A percentile compares a stretch with the other conserved stretches of the same genome.
These are phyloP conservation scores for Magallana nippona DNA, from an alignment of 2,888 invertebrate species.

Conservation along the genomic window DNA sequence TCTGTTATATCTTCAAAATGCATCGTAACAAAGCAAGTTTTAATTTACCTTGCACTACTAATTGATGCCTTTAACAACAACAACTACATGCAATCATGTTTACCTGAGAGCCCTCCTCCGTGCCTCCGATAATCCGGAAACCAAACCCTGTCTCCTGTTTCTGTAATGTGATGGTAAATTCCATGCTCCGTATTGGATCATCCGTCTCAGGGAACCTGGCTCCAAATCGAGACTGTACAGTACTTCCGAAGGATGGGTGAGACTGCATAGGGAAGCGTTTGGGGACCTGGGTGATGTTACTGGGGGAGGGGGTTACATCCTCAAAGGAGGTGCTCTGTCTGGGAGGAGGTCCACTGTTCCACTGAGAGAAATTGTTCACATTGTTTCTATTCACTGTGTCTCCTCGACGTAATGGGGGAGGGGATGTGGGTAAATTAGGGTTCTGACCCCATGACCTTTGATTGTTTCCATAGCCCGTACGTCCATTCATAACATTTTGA, in stretches of 20 bases:
- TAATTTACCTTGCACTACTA: no score
- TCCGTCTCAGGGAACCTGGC: conserved; percentile 62
- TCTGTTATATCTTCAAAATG: no score
- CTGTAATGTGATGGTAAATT: conserved; percentile 89
- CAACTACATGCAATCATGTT: conserved; percentile 20
- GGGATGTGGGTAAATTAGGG: conserved; percentile 49
- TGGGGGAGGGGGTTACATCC: conserved; percentile 82
- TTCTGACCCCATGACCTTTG: conserved; percentile 57
- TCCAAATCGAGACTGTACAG: conserved; percentile 57
- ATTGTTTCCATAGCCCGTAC: conserved; percentile 53
- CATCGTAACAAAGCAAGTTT: no score
- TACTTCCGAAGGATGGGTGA: conserved; percentile 59
- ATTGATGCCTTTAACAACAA: no score
- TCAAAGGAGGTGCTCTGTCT: conserved; percentile 84
- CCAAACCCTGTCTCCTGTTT: conserved; percentile 97
- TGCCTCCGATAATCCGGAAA: conserved; percentile 98
- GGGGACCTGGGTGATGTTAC: conserved; percentile 73
- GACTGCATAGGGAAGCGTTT: conserved; percentile 64
- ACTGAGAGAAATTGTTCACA: conserved; percentile 60
- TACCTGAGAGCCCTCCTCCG: conserved; percentile 97
- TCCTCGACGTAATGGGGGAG: conserved; percentile 57
- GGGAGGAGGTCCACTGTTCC: conserved; percentile 68
- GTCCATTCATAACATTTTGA: conserved; percentile 58
- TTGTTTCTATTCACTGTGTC: conserved; percentile 53
- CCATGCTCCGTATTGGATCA: conserved; percentile 79